phyloP scores from a whole-genome alignment of 2,113 vertebrate genomes.

The Tor tambroides region DNA sequence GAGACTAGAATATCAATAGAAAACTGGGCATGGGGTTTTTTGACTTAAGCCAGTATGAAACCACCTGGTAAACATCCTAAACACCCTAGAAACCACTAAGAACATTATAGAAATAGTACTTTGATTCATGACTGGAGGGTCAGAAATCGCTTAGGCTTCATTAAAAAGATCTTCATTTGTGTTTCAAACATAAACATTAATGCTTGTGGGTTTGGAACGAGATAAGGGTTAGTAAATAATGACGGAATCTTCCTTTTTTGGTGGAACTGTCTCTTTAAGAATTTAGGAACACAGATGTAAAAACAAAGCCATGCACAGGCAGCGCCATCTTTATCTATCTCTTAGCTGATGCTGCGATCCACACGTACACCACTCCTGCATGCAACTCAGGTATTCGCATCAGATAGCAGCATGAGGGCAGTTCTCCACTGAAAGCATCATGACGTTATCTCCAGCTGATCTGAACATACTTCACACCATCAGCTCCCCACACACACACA shows the following conservation, averaged over 20 bases:
- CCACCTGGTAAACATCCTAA: too few species aligned
- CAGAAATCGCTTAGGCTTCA: too few species aligned
- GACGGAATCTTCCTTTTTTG: not conserved
- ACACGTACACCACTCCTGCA: constrained; percentile 31
- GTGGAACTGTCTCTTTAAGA: not conserved
- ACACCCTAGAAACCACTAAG: not conserved
- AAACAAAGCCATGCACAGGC: not conserved
- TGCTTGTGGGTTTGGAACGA: not conserved
- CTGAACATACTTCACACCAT: constrained; percentile 15
- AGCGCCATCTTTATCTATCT: not conserved
- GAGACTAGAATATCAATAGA: too few species aligned
- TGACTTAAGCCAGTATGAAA: not conserved
- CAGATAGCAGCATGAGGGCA: constrained; percentile 28
- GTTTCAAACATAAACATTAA: too few species aligned
- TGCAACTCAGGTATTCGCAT: constrained; percentile 19
- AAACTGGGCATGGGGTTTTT: too few species aligned
- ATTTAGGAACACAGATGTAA: not conserved
- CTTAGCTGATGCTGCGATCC: not conserved
- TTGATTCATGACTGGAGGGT: too few species aligned
- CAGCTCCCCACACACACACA: not conserved
- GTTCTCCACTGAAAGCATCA: not conserved
- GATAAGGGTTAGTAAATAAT: not conserved
- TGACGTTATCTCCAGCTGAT: constrained; percentile 7
- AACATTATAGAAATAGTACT: not conserved
- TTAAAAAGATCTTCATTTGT: too few species aligned